phyloP scores from a whole-genome alignment of 2,797 vertebrate genomes.

The Stomatorhinus walkeri region DNA sequence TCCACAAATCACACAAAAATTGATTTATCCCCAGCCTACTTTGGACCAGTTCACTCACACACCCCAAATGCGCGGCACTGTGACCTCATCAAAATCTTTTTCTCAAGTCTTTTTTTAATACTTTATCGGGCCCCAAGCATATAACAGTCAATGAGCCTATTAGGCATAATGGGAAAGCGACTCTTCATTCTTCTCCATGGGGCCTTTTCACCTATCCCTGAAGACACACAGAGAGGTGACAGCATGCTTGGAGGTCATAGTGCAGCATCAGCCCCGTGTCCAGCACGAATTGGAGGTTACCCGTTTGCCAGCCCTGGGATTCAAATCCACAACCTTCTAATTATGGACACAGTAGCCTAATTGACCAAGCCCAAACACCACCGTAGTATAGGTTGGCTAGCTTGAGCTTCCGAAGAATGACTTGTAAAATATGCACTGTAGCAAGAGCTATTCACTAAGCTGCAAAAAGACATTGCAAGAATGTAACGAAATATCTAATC shows the following conservation, averaged over 20 bases:
- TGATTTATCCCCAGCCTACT: background rate
- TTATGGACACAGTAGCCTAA: background rate
- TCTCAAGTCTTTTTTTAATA: background rate
- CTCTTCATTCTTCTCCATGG: background rate
- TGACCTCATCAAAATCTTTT: background rate
- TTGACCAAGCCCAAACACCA: background rate
- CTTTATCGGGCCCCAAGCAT: background rate
- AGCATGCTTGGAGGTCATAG: background rate
- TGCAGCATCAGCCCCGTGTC: background rate
- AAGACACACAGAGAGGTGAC: background rate
- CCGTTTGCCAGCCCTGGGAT: background rate
- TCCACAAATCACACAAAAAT: constrained; percentile 13
- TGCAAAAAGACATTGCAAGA: background rate
- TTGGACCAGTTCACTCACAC: background rate
- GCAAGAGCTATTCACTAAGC: background rate
- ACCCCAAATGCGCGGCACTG: background rate
- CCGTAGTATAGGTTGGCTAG: background rate
- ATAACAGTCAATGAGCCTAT: background rate
- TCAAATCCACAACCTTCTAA: background rate
- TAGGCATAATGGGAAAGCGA: background rate
- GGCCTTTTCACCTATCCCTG: background rate
- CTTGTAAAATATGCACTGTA: background rate
- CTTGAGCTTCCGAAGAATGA: background rate
- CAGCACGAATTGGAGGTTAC: background rate
- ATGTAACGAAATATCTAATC: background rate